Evolutionary conservation across 1,140 invertebrate species (phyloP), one percentile per base, ranked within the genome.

Genomic region (Brachionus paranguensis): DNA sequence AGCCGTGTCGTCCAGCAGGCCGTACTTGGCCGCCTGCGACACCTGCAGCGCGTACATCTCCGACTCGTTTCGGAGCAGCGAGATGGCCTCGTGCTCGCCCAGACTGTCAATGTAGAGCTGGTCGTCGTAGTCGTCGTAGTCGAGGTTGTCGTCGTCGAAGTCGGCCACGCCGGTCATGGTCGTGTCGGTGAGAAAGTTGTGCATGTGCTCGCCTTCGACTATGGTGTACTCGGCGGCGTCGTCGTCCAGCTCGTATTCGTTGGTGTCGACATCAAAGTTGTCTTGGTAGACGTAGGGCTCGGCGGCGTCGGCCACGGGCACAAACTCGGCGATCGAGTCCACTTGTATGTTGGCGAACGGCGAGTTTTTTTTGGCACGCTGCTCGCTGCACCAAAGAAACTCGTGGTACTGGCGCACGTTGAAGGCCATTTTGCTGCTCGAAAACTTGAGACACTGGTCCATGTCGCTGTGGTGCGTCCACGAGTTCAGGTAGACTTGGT

Each of bases 311-410:
- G 4, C 0, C 24, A 55, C 45, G 5, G 78, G 78, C 12, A 81
- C 78, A 81, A 81, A 81, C 24, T 81, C 78, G 4, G 78, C 50
- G 24, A 81, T 81, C 11, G 78, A 81, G 24, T 81, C 78, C 6
- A 81, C 78, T 45, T 76, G 72, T 0, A 76, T 50, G 47, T 81
- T 68, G 24, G 29, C 78, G 17, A 81, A 81, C 3, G 53, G 68
- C 1, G 17, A 41, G 12, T 45, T 72, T 20, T 6, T 37, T 43
- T 72, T 20, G 68, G 33, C 17, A n/a, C 24, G 33, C 5, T 68
- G 37, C 10, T 68, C 53, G 27, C n/a, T n/a, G 3, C 11, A n/a
- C 10, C 7, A 12, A 5, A 81, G 43, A 37, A 17, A 79, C 12
- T 47, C 14, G 11, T 81, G 64, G 24, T 81, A 81, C 0, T 41